These are phyloP conservation scores for Hypotaenidia okinawae DNA, from an alignment of 2,797 vertebrate species.

Conservation along the genomic window DNA sequence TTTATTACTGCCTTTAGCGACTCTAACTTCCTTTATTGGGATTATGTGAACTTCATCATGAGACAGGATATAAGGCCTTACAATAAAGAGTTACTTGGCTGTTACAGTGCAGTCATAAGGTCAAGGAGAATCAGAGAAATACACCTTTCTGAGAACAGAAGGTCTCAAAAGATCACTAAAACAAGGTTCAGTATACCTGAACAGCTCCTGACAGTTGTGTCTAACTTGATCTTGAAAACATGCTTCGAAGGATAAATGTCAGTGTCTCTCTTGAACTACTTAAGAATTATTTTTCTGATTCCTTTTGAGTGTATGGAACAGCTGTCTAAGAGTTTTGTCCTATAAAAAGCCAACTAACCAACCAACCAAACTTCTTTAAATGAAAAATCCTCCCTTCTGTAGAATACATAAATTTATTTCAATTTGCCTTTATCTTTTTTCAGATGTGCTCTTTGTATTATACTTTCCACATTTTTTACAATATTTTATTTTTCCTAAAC, in stretches of 20 bases:
- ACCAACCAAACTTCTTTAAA: background rate
- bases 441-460: background rate
- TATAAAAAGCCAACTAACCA: no score
- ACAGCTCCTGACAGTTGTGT: background rate
- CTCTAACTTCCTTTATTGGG: background rate
- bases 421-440: background rate
- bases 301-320: background rate
- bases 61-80: background rate
- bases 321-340: background rate
- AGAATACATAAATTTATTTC: background rate
- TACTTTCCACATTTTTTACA: background rate
- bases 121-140: background rate
- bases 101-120: background rate
- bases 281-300: background rate
- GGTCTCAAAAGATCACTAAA: background rate
- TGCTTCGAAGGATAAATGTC: background rate
- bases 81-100: background rate
- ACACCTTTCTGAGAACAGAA: background rate
- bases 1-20: background rate
- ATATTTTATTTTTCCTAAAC: background rate
- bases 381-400: background rate
- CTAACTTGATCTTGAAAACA: background rate
- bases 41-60: background rate
- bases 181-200: background rate
- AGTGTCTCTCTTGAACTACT: background rate